Evolutionary conservation across 2,888 invertebrate genomes (phyloP).

Genomic region (Brachyopa scutellaris): DNA sequence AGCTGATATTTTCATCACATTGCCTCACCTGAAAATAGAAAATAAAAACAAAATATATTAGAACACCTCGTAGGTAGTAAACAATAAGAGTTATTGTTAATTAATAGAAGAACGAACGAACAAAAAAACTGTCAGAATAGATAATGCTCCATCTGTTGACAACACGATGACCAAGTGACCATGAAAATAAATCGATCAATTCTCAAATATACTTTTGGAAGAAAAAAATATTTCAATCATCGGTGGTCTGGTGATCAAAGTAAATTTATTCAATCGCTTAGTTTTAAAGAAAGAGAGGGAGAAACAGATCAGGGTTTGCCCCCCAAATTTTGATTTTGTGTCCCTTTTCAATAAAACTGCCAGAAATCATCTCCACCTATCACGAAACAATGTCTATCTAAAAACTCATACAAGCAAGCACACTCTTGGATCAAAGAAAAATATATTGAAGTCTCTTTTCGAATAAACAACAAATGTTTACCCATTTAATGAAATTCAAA

Average conservation of each 20-base stretch:
- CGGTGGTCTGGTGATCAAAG: not conserved
- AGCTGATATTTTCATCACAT: not conserved
- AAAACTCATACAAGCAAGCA: too few relatives aligned
- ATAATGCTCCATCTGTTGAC: too few relatives aligned
- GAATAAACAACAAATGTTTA: not conserved
- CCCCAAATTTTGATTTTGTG: too few relatives aligned
- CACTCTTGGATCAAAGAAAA: not conserved
- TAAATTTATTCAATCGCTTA: conserved; percentile 21
- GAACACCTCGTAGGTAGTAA: too few relatives aligned
- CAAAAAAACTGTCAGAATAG: too few relatives aligned
- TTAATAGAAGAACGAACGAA: too few relatives aligned
- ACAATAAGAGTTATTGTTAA: too few relatives aligned
- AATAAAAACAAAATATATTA: not conserved
- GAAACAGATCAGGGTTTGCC: conserved; percentile 14
- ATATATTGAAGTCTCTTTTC: not conserved
- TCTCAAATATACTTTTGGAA: not conserved
- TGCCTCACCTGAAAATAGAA: conserved; percentile 35
- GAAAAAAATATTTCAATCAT: not conserved
- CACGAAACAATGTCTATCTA: not conserved
- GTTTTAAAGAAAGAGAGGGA: not conserved
- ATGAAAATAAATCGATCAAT: conserved; percentile 1
- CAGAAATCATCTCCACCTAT: not conserved
- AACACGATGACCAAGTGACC: not conserved
- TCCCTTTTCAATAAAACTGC: conserved; percentile 6
- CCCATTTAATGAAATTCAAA: not conserved